Evolutionary conservation across 2,113 vertebrate species (phyloP).

Genomic region (Leucoraja erinaceus): DNA sequence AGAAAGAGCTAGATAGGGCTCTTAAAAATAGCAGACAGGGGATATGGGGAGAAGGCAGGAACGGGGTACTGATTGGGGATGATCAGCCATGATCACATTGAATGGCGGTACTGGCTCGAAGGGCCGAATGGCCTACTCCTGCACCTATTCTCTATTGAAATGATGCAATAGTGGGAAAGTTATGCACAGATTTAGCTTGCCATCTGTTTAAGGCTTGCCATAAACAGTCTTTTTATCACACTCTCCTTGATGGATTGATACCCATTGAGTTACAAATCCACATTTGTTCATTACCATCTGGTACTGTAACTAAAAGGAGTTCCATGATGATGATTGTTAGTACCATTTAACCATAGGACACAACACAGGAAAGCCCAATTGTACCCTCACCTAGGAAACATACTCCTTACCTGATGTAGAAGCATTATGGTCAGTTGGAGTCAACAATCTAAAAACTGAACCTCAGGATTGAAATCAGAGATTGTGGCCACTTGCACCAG

Average conservation of each 20-base stretch:
- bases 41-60: too few species aligned
- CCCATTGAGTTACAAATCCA: background rate
- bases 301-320: background rate
- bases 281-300: background rate
- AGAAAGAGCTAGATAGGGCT: too few species aligned
- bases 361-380: background rate
- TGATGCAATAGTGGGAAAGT: background rate
- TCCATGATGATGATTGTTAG: background rate
- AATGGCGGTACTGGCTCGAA: too few species aligned
- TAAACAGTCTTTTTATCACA: background rate
- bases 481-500: background rate
- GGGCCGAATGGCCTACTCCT: too few species aligned
- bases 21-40: too few species aligned
- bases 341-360: too few species aligned
- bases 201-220: background rate
- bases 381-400: background rate
- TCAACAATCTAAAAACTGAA: background rate
- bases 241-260: background rate
- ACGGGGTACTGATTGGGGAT: too few species aligned
- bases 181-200: background rate
- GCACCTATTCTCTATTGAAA: too few species aligned
- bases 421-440: background rate
- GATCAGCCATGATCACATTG: too few species aligned
- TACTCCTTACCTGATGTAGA: background rate
- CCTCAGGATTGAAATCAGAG: background rate